Evolutionary conservation across 1,140 invertebrate genomes (phyloP).

Genomic region (Panagrolaimus sp.): DNA sequence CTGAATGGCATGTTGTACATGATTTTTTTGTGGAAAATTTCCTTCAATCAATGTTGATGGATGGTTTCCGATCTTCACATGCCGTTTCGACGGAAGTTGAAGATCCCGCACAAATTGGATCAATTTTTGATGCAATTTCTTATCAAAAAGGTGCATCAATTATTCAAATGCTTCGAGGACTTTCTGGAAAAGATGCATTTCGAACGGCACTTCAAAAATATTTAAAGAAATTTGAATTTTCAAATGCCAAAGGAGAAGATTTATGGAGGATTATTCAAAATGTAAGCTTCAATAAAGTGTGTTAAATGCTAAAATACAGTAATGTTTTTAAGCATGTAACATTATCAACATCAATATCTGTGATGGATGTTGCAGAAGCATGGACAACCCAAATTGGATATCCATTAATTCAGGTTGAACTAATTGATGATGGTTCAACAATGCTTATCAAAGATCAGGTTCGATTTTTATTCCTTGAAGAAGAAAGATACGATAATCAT

Average conservation of each 20-base stretch:
- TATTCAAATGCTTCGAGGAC: conserved; percentile 44
- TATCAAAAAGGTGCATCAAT: conserved; percentile 50
- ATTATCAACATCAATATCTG: conserved; percentile 25
- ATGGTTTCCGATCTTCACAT: conserved; percentile 46
- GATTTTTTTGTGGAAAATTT: conserved; percentile 47
- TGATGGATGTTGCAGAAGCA: conserved; percentile 36
- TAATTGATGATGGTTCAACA: conserved; percentile 27
- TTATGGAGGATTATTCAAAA: conserved; percentile 48
- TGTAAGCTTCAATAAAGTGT: conserved; percentile 21
- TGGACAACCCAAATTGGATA: conserved; percentile 52
- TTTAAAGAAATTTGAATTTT: conserved; percentile 43
- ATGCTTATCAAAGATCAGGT: conserved; percentile 36
- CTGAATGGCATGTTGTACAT: conserved; percentile 50
- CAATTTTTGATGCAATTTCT: conserved; percentile 46
- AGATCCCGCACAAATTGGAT: conserved; percentile 39
- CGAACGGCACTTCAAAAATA: conserved; percentile 42
- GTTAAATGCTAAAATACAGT: too few species aligned
- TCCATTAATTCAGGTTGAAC: conserved; percentile 37
- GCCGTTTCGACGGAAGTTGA: conserved; percentile 44
- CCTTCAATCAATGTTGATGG: conserved; percentile 29
- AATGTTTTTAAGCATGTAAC: conserved; percentile 39
- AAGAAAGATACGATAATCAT: conserved; percentile 29
- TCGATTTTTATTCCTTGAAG: conserved; percentile 39
- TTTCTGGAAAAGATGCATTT: conserved; percentile 43
- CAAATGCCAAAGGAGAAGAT: conserved; percentile 41